These are phyloP conservation scores for Pteria penguin DNA, from an alignment of 2,888 invertebrate genomes.

Conservation along the genomic window DNA sequence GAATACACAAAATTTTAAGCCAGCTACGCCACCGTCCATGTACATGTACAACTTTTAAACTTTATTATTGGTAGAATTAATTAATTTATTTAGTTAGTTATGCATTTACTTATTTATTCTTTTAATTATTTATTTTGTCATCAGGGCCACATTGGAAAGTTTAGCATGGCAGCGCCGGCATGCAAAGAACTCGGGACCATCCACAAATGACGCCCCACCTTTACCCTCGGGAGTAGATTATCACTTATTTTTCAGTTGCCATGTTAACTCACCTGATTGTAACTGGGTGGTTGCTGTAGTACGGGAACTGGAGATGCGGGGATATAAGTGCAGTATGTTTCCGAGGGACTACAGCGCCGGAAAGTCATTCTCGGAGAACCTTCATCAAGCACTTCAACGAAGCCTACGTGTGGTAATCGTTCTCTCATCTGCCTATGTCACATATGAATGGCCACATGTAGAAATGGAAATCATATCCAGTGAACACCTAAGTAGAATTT, in stretches of 20 bases:
- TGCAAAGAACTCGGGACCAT: constrained; percentile 7
- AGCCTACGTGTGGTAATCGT: constrained; percentile 32
- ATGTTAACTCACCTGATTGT: constrained; percentile 30
- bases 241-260: constrained; percentile 40
- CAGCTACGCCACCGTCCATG: too few species aligned
- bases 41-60: too few species aligned
- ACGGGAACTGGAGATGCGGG: constrained; percentile 28
- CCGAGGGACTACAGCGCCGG: constrained; percentile 33
- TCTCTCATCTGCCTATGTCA: constrained; percentile 34
- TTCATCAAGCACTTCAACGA: constrained; percentile 22
- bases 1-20: too few species aligned
- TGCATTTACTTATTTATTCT: too few species aligned
- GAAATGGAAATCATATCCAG: constrained; percentile 33
- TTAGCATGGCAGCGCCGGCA: constrained; percentile 33
- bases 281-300: constrained; percentile 39
- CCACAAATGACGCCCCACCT: constrained; percentile 33
- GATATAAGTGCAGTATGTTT: constrained; percentile 39
- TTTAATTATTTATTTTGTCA: too few species aligned
- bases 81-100: too few species aligned
- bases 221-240: constrained; percentile 36
- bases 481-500: constrained; percentile 13
- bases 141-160: constrained; percentile 24
- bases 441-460: constrained; percentile 33
- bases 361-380: constrained; percentile 29
- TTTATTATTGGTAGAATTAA: too few species aligned